These are phyloP conservation scores for Leucophenga varia DNA, from an alignment of 1,140 invertebrate genomes.

Conservation along the genomic window DNA sequence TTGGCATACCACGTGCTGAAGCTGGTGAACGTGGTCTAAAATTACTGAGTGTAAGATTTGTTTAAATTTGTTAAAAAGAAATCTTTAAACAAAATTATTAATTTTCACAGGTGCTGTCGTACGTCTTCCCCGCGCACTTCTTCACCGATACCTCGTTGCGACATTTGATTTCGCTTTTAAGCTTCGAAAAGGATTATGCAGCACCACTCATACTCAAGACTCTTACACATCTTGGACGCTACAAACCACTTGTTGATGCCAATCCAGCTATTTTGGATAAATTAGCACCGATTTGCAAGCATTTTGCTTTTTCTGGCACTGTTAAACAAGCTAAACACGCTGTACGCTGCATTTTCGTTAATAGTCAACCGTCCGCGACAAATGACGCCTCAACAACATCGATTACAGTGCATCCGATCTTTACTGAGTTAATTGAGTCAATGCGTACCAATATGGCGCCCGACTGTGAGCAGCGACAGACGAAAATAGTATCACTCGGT, in stretches of 20 bases:
- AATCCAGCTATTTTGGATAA: slow-evolving; percentile 60
- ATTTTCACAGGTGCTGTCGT: slow-evolving; percentile 65
- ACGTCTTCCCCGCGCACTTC: slow-evolving; percentile 91
- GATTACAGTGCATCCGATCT: slow-evolving; percentile 72
- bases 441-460: slow-evolving; percentile 75
- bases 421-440: slow-evolving; percentile 84
- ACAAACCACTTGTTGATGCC: slow-evolving; percentile 72
- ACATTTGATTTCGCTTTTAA: slow-evolving; percentile 76
- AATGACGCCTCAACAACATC: slow-evolving; percentile 36
- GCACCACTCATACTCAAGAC: slow-evolving; percentile 80
- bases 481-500: slow-evolving; percentile 89
- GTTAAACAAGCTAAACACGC: slow-evolving; percentile 96
- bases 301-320: slow-evolving; percentile 83
- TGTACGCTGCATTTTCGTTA: slow-evolving; percentile 86
- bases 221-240: slow-evolving; percentile 85
- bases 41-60: slow-evolving; percentile 66
- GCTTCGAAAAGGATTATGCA: slow-evolving; percentile 78
- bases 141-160: slow-evolving; percentile 81
- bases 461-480: slow-evolving; percentile 82
- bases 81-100: too few relatives aligned
- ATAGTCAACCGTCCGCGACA: slow-evolving; percentile 54
- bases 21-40: slow-evolving; percentile 81
- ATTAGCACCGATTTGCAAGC: slow-evolving; percentile 82
- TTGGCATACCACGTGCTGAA: slow-evolving; percentile 75
- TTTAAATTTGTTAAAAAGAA: background rate